Evolutionary conservation across 2,888 invertebrate genomes (phyloP), one percentile per base, ranked within the genome.

Genomic region (Acleris literana): DNA sequence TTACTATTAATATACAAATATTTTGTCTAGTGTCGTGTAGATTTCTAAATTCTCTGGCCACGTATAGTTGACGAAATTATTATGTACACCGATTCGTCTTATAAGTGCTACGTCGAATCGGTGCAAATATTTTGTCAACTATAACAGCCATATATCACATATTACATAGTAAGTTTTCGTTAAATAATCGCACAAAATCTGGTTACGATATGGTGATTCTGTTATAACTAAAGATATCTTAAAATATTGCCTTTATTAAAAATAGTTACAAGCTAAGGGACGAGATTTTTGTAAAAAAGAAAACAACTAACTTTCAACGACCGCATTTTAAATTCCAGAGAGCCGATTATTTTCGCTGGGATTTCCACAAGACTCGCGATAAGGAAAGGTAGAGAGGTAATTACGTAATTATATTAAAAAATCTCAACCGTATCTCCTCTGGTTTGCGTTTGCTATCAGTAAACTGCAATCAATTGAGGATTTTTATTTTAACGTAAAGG

Each of bases 371-470:
- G 61, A 25, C 9, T 29, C 46, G 46, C 61, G 61, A 62, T 66
- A 66, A 66, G 62, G 66, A 39, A 62, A 62, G 66, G 56, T 61
- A 55, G 57, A 33, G 48, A 52, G 48, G 62, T 66, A 66, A 66
- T 66, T 66, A 55, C 62, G 57, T 57, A 61, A 66, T 66, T 66
- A 25, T 25, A 46, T 66, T 44, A 65, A 56, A 18, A 60, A 51
- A 66, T 66, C 56, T 62, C 57, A 46, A 52, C 48, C 52, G 66
- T 57, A 62, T 57, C 62, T 57, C 17, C 56, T 33, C 48, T 51
- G 56, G 66, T 56, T 66, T 57, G 20, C 33, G 17, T 61, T 66
- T 61, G 46, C 18, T 52, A 44, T 43, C 29, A 44, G 56, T 20
- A 56, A 48, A 46, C 53, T 17, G 22, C 33, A 61, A 52, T 61